Base-by-base conservation (phyloP, 2,113 vertebrate genomes). In the Eudorcas thomsonii region DNA sequence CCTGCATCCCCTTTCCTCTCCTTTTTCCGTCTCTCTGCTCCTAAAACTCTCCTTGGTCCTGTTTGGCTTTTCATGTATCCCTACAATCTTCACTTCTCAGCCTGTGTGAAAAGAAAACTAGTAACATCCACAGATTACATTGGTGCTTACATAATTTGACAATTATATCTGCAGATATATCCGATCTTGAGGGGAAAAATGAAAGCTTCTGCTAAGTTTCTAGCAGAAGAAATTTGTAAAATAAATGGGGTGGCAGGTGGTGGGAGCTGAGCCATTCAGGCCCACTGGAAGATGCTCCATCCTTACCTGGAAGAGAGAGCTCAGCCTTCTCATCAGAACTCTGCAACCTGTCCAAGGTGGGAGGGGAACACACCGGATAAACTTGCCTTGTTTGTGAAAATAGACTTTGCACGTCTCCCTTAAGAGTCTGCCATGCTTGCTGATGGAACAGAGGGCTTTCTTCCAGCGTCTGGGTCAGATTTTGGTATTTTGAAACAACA, bases 81-180 rank as follows among this genome's bases (percentile, higher is more conserved):
- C 33, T 60, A 28, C 43, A 94, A 36, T 60, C 74, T 93, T 95
- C 62, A 43, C 48, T 95, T 88, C 84, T 85, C 28, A 85, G 86
- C 26, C 39, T 88, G 12, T 54, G 86, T 96, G 86, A 93, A 84
- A 94, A 96, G 78, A 91, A 96, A 98, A 96, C 43, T 36, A 88
- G 43, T 85, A 88, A 52, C 43, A 91, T 59, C 39, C 77, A 78
- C 50, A 91, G 88, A 92, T 90, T 54, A n/a, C 55, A 48, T 90
- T 45, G 25, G 50, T 80, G 64, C 82, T 90, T 94, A 33, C 7
- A 7, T 90, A 96, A 92, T 98, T 96, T 48, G 81, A 90, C 97
- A 96, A 91, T 95, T 39, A 88, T 25, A 95, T 88, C 83, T 55
- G 36, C 71, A 98, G 82, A 87, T 96, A 57, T 74, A 11, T 89